Percentiles rank a stretch among this genome's conserved stretches.
phyloP scores from a whole-genome alignment of 2,888 invertebrate genomes.

The Neocrepidodera transversa region DNA sequence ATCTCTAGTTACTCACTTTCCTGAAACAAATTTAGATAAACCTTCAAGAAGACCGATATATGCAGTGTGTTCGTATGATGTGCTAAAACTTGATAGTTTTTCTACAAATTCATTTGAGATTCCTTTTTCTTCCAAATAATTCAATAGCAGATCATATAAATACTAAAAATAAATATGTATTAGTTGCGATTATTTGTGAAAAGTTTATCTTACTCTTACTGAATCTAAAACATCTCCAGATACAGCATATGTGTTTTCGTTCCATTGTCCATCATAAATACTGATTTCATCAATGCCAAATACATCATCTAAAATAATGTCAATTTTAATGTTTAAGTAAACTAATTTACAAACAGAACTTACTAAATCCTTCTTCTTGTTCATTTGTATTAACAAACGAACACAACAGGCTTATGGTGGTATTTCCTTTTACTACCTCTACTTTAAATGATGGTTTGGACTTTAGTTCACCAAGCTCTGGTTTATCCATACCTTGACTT shows the following conservation, averaged over 20 bases:
- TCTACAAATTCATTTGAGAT: conserved; percentile 91
- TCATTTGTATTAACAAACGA: conserved; percentile 73
- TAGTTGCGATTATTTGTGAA: not conserved
- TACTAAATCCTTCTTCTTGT: conserved; percentile 77
- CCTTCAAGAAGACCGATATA: conserved; percentile 90
- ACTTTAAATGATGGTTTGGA: conserved; percentile 93
- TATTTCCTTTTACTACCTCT: conserved; percentile 79
- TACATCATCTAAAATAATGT: conserved; percentile 74
- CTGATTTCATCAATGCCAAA: conserved; percentile 95
- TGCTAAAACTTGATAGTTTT: conserved; percentile 86
- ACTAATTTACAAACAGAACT: conserved; percentile 45
- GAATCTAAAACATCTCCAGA: conserved; percentile 95
- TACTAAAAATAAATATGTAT: conserved; percentile 69
- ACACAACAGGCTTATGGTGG: conserved; percentile 85
- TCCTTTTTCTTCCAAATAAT: conserved; percentile 95
- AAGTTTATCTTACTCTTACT: conserved; percentile 64
- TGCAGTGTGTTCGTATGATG: conserved; percentile 89
- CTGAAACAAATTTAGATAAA: conserved; percentile 83
- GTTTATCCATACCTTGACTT: conserved; percentile 70
- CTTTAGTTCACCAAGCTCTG: conserved; percentile 82
- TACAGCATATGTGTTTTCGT: conserved; percentile 86
- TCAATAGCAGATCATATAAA: conserved; percentile 92
- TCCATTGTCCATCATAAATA: conserved; percentile 86
- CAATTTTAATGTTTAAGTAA: conserved; percentile 2
- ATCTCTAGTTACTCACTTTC: conserved; percentile 55